Conservation (phyloP, 2,797 vertebrate species). For the Myotis daubentonii region DNA sequence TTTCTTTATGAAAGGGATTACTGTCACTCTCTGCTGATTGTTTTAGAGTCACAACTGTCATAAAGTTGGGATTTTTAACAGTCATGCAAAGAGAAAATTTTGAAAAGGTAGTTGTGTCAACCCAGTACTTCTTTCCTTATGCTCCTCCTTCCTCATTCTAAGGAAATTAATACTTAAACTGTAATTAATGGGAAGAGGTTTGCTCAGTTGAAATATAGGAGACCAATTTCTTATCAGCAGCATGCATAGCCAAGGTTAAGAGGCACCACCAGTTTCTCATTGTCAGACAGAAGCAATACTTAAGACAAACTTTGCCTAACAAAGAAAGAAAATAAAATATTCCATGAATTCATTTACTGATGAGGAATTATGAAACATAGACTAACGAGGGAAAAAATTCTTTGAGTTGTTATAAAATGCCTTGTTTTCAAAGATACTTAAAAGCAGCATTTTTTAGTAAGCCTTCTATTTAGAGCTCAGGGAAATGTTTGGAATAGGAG, state of each 20-base stretch:
- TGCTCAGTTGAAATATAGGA: neutral
- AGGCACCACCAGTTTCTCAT: neutral
- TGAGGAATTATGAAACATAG: neutral
- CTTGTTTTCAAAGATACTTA: constrained; percentile 19
- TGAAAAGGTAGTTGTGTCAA: neutral
- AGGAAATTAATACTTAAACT: neutral
- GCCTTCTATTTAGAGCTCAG: neutral
- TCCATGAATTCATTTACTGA: neutral
- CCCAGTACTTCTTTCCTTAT: neutral
- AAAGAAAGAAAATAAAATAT: constrained; percentile 38
- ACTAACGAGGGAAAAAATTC: neutral
- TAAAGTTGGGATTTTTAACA: neutral
- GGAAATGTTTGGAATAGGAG: neutral
- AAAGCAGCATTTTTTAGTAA: neutral
- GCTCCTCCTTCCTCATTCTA: neutral
- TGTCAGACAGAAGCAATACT: neutral
- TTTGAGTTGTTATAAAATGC: neutral
- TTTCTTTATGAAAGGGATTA: neutral
- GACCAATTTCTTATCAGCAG: neutral
- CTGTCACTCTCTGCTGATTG: neutral
- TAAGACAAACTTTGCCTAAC: neutral
- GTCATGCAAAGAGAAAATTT: neutral
- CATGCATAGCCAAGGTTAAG: neutral
- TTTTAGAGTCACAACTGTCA: neutral
- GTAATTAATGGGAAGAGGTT: neutral